Evolutionary conservation across 1,140 invertebrate species (phyloP).

Genomic region (Rhagoletis zephyria): DNA sequence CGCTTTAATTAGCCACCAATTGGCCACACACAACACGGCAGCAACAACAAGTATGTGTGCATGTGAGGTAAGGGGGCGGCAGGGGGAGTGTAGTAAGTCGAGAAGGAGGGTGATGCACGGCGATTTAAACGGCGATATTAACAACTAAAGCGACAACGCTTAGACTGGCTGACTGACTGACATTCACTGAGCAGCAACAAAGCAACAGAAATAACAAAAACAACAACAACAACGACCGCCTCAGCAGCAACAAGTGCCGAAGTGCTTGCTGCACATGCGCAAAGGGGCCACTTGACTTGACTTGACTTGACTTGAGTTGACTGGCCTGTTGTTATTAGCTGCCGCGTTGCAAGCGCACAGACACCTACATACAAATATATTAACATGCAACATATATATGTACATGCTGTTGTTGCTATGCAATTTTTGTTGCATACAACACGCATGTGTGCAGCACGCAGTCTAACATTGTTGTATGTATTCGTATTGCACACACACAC

Average conservation of each 20-base stretch:
- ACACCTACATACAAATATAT: too few relatives aligned
- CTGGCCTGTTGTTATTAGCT: neutral
- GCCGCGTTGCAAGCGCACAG: neutral
- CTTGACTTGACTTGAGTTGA: neutral
- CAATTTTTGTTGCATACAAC: neutral
- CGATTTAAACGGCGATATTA: neutral
- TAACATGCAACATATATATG: too few relatives aligned
- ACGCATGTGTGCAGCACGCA: neutral
- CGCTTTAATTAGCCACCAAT: slow-evolving; percentile 57
- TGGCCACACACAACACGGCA: slow-evolving; percentile 53
- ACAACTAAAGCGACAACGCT: neutral
- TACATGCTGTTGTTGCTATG: neutral
- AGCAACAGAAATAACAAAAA: neutral
- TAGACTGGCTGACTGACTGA: neutral
- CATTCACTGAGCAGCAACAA: slow-evolving; percentile 1
- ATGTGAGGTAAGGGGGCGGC: too few relatives aligned
- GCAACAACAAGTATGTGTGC: neutral
- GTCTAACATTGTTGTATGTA: neutral
- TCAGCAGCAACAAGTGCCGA: slow-evolving; percentile 24
- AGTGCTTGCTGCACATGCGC: slow-evolving; percentile 9
- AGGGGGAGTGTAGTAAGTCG: neutral
- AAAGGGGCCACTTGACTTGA: slow-evolving; percentile 26
- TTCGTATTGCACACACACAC: neutral
- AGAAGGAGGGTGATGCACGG: neutral
- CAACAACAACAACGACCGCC: slow-evolving; percentile 22